Base-by-base conservation (phyloP, 2,888 invertebrate species). In the Diarsia mendica region DNA sequence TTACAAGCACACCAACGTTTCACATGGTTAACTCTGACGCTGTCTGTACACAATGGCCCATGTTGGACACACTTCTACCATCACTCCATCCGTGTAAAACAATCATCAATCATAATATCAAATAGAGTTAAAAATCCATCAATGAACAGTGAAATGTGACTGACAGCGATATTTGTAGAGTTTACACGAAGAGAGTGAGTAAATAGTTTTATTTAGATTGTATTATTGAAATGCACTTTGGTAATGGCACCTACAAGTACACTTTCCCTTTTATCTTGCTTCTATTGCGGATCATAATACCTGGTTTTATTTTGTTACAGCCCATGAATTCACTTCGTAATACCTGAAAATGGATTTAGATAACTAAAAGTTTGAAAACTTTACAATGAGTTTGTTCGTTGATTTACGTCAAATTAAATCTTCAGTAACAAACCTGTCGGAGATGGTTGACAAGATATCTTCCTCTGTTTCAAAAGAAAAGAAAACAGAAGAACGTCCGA, bases 371-470 rank as follows among this genome's bases (percentile, higher is more conserved):
- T 58, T 55, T 11, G 63, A 75, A 58, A 33, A 70, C 18, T 67
- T 75, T 85, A 93, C 80, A 85, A 96, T 96, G 96, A 96, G 96
- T 91, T 93, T 96, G 90, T 96, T 96, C 88, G 96, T 96, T 83
- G 96, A 96, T 90, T 93, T 96, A 90, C 93, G 96, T 80, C 95
- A 95, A 86, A 95, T 96, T 84, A 96, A 95, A 88, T 93, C 96
- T 77, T 96, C 96, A 74, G 96, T 96, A 87, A 94, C 94, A 85
- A 96, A 95, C 80, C 92, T 96, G 39, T 96, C 96, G 5, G 95
- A 96, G 81, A 96, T 96, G 96, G 96, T 96, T 63, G 96, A 96
- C 84, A 95, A 95, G 87, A 94, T 96, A 91, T 95, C 96, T 67
- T 91, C 93, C 28, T 89, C 93, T 48, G 93, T 94, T 33, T 58